These are phyloP conservation scores for Tanypteryx hageni DNA, from an alignment of 2,888 invertebrate species.

Conservation along the genomic window DNA sequence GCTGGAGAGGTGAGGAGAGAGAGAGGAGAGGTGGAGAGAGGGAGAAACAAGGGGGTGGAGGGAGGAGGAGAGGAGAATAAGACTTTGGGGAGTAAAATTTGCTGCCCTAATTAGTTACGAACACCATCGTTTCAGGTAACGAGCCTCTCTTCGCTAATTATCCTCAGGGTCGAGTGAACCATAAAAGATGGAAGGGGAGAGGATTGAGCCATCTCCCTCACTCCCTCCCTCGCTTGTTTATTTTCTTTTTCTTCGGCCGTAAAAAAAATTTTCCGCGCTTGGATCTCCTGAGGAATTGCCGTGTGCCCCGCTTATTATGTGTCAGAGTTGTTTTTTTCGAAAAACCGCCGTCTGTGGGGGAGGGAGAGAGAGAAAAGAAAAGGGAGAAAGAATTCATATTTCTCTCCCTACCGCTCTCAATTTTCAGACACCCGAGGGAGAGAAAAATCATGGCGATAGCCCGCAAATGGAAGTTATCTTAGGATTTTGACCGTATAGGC, in stretches of 20 bases:
- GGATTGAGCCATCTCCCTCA: constrained; percentile 35
- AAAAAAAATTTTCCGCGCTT: constrained; percentile 40
- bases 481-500: too few species aligned
- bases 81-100: constrained; percentile 56
- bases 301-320: constrained; percentile 30
- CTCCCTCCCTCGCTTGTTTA: constrained; percentile 1
- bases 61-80: constrained; percentile 28
- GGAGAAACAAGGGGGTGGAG: too few species aligned
- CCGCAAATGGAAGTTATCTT: too few species aligned
- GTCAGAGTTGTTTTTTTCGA: constrained; percentile 8
- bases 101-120: constrained; percentile 64
- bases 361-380: neutral
- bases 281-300: constrained; percentile 37
- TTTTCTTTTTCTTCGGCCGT: constrained; percentile 34
- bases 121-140: constrained; percentile 64
- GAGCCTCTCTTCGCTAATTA: constrained; percentile 63
- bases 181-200: constrained; percentile 42
- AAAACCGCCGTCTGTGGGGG: neutral
- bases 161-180: constrained; percentile 61
- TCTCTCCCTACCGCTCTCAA: too few species aligned
- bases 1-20: neutral
- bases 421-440: too few species aligned
- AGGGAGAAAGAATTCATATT: too few species aligned
- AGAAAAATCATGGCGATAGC: too few species aligned
- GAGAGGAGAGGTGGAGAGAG: neutral